These are phyloP conservation scores for Xiphias gladius DNA, from an alignment of 2,113 vertebrate genomes.

Conservation along the genomic window DNA sequence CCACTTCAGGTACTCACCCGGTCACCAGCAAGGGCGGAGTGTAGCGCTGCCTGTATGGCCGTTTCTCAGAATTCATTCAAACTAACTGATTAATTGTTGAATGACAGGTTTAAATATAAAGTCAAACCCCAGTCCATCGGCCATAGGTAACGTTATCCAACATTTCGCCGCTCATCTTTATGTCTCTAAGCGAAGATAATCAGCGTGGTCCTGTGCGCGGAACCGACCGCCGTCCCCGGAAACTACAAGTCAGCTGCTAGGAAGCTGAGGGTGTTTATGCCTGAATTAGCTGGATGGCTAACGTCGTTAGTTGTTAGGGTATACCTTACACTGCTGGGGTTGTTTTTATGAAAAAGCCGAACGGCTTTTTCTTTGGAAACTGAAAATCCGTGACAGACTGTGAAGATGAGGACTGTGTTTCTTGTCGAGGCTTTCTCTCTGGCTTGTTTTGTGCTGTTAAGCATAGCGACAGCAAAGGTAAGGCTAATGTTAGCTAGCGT, in stretches of 20 bases:
- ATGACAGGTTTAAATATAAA: accelerated
- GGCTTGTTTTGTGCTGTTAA: conserved; percentile 71
- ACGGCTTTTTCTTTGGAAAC: background rate
- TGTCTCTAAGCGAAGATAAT: background rate
- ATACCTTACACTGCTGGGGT: background rate
- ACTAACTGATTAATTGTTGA: background rate
- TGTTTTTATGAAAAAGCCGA: conserved; percentile 6
- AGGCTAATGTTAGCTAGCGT: conserved; percentile 51
- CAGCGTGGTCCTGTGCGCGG: background rate
- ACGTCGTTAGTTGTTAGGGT: conserved; percentile 3
- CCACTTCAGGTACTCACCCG: accelerated
- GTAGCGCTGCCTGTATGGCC: background rate
- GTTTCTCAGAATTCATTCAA: background rate
- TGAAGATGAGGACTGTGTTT: conserved; percentile 68
- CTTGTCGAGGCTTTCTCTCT: conserved; percentile 36
- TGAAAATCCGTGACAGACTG: background rate
- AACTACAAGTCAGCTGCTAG: conserved; percentile 69
- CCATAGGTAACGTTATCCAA: background rate
- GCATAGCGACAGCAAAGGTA: conserved; percentile 82
- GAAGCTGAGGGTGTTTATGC: conserved; percentile 59
- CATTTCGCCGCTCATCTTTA: background rate
- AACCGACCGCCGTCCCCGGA: conserved; percentile 50
- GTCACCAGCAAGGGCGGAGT: background rate
- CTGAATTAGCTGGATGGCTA: conserved; percentile 44
- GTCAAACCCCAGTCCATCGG: background rate